Evolutionary conservation across 2,888 invertebrate species (phyloP), one percentile per base, ranked within the genome.

Genomic region (Diabrotica balteata): DNA sequence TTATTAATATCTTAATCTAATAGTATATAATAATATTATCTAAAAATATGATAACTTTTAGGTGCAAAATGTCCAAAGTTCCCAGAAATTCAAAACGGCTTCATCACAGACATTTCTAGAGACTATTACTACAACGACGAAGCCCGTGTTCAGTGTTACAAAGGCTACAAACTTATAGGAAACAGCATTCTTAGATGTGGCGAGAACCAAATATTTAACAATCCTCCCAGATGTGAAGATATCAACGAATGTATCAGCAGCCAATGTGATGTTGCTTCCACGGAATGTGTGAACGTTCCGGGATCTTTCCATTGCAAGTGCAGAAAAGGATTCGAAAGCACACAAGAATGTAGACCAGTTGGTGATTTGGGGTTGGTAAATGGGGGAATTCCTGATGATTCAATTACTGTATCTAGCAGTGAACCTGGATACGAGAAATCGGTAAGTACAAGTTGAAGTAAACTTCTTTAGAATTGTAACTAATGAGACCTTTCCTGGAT

Each of bases 231-330:
- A 69, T 96, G 96, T 80, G 95, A 95, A 86, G 96, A 96, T 81
- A 91, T 96, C 70, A 96, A 96, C 78, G 96, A 96, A 85, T 96
- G 96, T 82, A 87, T 90, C 6, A 93, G 91, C 73, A 94, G 93
- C 68, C 95, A 96, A 82, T 97, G 96, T 82, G 96, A 96, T 80
- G 85, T 92, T 42, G 93, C 94, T 0, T 95, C 96, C 0, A 96
- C 96, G 0, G 94, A 95, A 82, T 96, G 96, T 81, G 90, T 91
- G 74, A 97, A 97, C 80, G 92, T 92, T 7, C 91, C 92, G 55
- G 96, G 96, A 52, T 93, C 93, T 22, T 96, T 96, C 85, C 91
- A 91, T 76, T 97, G 96, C 80, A 93, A 94, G 76, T 97, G 96
- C 79, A 89, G 91, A 68, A 84, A 90, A 72, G 96, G 96, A 51